Base-by-base conservation (phyloP, 2,888 invertebrate species). In the Amitus sp. region DNA sequence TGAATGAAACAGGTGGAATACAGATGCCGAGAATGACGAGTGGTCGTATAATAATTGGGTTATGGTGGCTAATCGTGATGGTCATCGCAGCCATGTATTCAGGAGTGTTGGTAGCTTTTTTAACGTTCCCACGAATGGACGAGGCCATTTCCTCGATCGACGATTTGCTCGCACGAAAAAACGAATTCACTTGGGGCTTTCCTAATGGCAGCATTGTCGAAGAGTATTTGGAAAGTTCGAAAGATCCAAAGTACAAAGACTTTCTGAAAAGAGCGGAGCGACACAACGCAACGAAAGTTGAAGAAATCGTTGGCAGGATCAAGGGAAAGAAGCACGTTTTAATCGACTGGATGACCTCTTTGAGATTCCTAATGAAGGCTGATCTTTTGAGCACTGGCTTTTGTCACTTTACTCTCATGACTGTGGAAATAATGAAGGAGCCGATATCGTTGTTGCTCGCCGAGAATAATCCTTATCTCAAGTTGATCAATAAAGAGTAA, bases 61-160 rank as follows among this genome's bases (percentile, higher is more conserved):
- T 93, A 1, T 96, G 96, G 96, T 96, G 96, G 96, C 81, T 96
- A 45, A 93, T 94, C 1, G 95, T 95, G 0, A 85, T 95, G 62
- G 92, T 96, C 0, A 86, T 95, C 15, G 92, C 95, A 0, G 95
- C 95, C 13, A 95, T 95, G 0, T 96, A 96, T 79, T 94, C 94
- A 51, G 96, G 96, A 1, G 95, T 94, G 82, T 85, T 96, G 68
- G 95, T 96, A 0, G 95, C 96, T 0, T 95, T 95, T 80, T 86
- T 96, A 37, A 96, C 96, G 0, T 95, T 96, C 76, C 96, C 96
- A 0, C 91, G 92, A 79, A 89, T 90, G 74, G 90, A 92, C 78
- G 84, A 86, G 27, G 87, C 92, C 0, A 87, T 94, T 19, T 87
- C 89, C 2, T 89, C 88, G 0, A 80, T 94, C 0, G 83, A 87